Conservation (phyloP, 2,888 invertebrate genomes). For the Lumbricus terrestris region DNA sequence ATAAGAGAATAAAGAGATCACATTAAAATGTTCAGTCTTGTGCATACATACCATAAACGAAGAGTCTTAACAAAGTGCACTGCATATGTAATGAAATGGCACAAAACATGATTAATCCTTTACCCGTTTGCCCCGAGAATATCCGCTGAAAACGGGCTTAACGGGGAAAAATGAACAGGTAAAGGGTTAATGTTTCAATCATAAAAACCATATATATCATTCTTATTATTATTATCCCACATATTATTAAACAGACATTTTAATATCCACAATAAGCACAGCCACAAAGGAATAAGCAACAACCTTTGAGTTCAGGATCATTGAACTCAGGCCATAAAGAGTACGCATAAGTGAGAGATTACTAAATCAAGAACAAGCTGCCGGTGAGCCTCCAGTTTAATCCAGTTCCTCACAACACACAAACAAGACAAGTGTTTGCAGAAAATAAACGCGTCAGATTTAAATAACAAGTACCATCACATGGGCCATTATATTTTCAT, state of each 20-base stretch:
- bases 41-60: not conserved
- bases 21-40: not conserved
- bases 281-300: no score
- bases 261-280: no score
- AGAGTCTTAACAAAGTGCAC: not conserved
- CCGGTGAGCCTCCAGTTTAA: not conserved
- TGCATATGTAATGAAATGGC: not conserved
- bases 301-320: no score
- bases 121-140: no score
- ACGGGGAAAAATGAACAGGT: no score
- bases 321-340: no score
- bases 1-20: not conserved
- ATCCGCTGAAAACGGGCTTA: no score
- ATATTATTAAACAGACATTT: no score
- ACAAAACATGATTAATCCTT: not conserved
- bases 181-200: no score
- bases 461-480: not conserved
- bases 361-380: not conserved
- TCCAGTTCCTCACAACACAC: not conserved
- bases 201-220: no score
- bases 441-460: not conserved
- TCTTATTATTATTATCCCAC: no score
- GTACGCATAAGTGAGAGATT: not conserved
- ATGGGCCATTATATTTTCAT: not conserved
- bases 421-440: not conserved